Evolutionary conservation across 2,888 invertebrate species (phyloP), one percentile per base, ranked within the genome.

Genomic region (Drosophila kambysellisi): DNA sequence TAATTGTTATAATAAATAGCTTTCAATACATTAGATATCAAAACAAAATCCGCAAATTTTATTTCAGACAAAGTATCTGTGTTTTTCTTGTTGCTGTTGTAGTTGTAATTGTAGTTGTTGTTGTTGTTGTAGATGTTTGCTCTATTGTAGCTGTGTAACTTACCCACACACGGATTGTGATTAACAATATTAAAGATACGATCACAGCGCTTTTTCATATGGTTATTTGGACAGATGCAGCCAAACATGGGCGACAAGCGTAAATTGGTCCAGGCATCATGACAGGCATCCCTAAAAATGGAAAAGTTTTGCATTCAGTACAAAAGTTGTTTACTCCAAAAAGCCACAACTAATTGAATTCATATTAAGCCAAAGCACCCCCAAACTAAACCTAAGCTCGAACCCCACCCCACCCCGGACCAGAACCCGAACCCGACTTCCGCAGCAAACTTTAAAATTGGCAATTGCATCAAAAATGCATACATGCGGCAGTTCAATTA

Each of bases 91-190:
- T 68, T 68, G 60, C 73, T 64, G 81, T 83, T 25, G 17, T 56
- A 37, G 56, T 39, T 70, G 65, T 79, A 73, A 60, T 68, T 68
- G 41, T 69, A 58, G 60, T 72, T 62, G 61, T 68, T 68, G 41
- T 69, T 61, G 60, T 72, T 62, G 29, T 56, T 66, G 69, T 73
- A 60, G 56, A 59, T 70, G 52, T 51, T 76, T 61, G 70, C 64
- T 50, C 56, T 39, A 46, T 67, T 66, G 48, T 53, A 63, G 58
- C 62, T 57, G 53, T 62, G 66, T 67, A 74, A 93, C 98, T 97
- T 95, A 98, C 98, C 97, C 93, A 98, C 96, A 94, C 98, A 98
- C 68, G 97, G 97, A 94, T 98, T 98, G 94, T 97, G 97, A 95
- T 98, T 97, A 91, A 98, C 97, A 93, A 96, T 95, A 82, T 96